Evolutionary conservation across 2,113 vertebrate species (phyloP), one percentile per base, ranked within the genome.

Genomic region (Mungos mungo): DNA sequence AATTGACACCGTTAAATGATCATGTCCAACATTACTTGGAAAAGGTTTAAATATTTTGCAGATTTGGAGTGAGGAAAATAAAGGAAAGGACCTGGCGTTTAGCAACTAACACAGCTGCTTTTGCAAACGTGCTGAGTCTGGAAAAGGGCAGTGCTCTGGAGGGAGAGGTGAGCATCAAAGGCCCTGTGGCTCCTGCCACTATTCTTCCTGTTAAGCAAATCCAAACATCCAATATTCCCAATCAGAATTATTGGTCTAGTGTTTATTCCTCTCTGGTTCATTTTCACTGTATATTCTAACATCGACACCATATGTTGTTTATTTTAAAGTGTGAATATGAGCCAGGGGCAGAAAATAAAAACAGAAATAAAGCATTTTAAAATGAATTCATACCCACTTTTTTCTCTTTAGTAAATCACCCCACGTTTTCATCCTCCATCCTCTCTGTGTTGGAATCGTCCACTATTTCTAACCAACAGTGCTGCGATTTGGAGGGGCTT

Each of bases 251-350:
- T 15, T 47, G 86, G 27, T n/a, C 82, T 35, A 47, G 35, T 19
- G 16, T 11, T 2, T 90, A 38, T 77, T 82, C 23, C 19, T 72
- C 29, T 7, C 38, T 16, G 14, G 19, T 63, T 94, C 19, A n/a
- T 80, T 68, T 88, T 84, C 69, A 84, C 9, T 2, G n/a, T 41
- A 1, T 14, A 14, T 80, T 84, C 60, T 63, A 77, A 87, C 86
- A 74, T 7, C 35, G 38, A 91, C 27, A 52, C 12, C 23, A 33
- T 19, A 2, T 84, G 41, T 50, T 88, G 47, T 41, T 81, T 87
- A 31, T 85, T 96, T 94, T 68, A 88, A 90, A 90, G 91, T 77
- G 76, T 88, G 74, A 76, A 3, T 80, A 54, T 31, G 69, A 88
- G 15, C 5, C 18, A 38, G 5, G 41, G n/a, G 21, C 84, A 15